Base-by-base conservation (phyloP, 2,797 vertebrate genomes). In the Melopsittacus undulatus region DNA sequence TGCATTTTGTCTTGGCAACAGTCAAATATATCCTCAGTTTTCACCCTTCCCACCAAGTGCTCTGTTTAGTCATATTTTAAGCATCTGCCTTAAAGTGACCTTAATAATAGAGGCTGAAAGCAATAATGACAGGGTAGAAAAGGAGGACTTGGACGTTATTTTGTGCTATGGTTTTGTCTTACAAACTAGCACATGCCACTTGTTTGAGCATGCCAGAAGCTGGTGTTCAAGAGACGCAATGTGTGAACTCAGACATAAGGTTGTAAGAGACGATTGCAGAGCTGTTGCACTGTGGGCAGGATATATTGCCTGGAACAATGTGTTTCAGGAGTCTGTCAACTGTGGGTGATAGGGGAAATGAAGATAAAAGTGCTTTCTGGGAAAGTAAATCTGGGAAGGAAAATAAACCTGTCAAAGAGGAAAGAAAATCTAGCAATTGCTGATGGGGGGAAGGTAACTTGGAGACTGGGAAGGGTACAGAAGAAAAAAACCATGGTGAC, bases 171-270 rank as follows among this genome's bases (percentile, higher is more conserved):
- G 20, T 27, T 86, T 34, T 74, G 46, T 49, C 63, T 88, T 46
- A 59, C 42, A 24, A 46, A 2, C 22, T 6, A 5, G 66, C 5
- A 9, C 7, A 5, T 21, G 5, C 22, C 17, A 26, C 43, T 36
- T 4, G 13, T n/a, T 27, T 13, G 22, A 56, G 29, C 9, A 7
- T 3, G 22, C 36, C 43, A 36, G 70, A 66, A 69, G 46, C 42
- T 0, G 1, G n/a, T 2, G 11, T 27, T 56, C 4, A 11, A 29
- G 13, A n/a, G 64, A 38, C 51, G 11, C 0, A 0, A 4, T 0
- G 26, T n/a, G 69, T 5, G 52, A 69, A 16, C 63, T 62, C 62
- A 16, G 34, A 26, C 0, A 0, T 3, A 2, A 48, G 30, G 38
- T 5, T 46, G n/a, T 6, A 36, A 38, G 42, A 29, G 32, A 52